Conservation (phyloP, 2,888 invertebrate genomes). For the Hirtodrosophila confusa region DNA sequence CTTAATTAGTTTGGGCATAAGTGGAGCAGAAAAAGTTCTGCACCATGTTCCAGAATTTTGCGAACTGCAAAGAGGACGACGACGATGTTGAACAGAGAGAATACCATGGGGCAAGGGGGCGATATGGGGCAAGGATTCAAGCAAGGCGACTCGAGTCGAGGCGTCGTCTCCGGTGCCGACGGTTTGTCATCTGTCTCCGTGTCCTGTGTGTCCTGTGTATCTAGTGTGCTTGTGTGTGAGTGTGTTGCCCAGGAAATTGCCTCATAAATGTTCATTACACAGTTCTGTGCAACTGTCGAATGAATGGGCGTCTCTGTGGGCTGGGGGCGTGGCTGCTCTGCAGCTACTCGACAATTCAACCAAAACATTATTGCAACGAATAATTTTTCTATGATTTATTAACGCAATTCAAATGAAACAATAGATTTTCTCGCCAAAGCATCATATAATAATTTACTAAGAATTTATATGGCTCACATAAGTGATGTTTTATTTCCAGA, state of each 20-base stretch:
- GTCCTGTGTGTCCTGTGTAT: slow-evolving; percentile 6
- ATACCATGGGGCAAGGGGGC: not conserved
- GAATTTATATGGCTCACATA: slow-evolving; percentile 26
- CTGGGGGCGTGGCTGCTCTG: slow-evolving; percentile 1
- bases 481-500: not conserved
- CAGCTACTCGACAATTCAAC: slow-evolving; percentile 23
- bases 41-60: slow-evolving; percentile 53
- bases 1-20: slow-evolving; percentile 80
- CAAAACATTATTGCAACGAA: slow-evolving; percentile 52
- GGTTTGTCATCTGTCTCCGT: slow-evolving; percentile 61
- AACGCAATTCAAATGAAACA: slow-evolving; percentile 48
- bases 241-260: slow-evolving; percentile 74
- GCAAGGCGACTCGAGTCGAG: slow-evolving; percentile 17
- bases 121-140: not conserved
- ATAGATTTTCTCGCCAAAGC: slow-evolving; percentile 24
- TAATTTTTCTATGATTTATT: slow-evolving; percentile 61
- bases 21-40: slow-evolving; percentile 78
- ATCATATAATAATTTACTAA: slow-evolving; percentile 1
- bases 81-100: not conserved
- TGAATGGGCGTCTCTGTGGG: slow-evolving; percentile 34
- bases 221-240: slow-evolving; percentile 24
- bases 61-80: slow-evolving; percentile 34
- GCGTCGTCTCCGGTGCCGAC: slow-evolving; percentile 47
- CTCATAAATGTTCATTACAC: slow-evolving; percentile 80
- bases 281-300: slow-evolving; percentile 64